Evolutionary conservation across 2,113 vertebrate genomes (phyloP), one percentile per base, ranked within the genome.

Genomic region (Zosterops hypoxanthus): DNA sequence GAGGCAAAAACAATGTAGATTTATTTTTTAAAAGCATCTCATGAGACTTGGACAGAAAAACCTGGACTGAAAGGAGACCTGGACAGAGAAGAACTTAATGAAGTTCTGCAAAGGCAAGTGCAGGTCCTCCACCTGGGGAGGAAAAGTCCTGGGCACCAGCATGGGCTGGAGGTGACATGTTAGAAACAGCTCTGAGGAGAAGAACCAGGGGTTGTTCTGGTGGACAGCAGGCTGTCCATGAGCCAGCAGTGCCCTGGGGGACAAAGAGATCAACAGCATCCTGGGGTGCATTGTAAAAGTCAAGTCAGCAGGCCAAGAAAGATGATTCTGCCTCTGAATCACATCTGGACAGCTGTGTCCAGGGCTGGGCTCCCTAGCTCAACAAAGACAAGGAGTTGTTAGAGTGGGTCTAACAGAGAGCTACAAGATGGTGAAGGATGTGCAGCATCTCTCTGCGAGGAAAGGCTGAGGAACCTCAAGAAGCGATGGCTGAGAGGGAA

Each of bases 121-220:
- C 22, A 44, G 26, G 12, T 65, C 9, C 26, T 65, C 34, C 8
- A 23, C 5, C 5, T 7, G 9, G 25, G 11, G 26, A 50, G 8
- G 42, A 42, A 2, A 4, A 34, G 3, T 4, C 10, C 10, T 49
- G 34, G 14, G 3, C 34, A 13, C 22, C 31, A 28, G 12, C 28
- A 44, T 0, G 0, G 44, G 18, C 26, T 59, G 22, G 12, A 4
- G 14, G 8, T 20, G 25, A 26, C 5, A 14, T 36, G 7, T 10
- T 65, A 59, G 34, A 65, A 65, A 57, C 31, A 57, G 13, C 8
- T 49, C 25, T 34, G 11, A 42, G 42, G 21, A 50, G 50, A 72
- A 56, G 44, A 14, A 36, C 22, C 9, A 8, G 4, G 5, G 8
- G 9, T 3, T 17, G 29, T 42, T 63, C 29, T 49, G 8, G 7